Evolutionary conservation across 1,140 invertebrate species (phyloP).

Genomic region (Drosophila burlai): DNA sequence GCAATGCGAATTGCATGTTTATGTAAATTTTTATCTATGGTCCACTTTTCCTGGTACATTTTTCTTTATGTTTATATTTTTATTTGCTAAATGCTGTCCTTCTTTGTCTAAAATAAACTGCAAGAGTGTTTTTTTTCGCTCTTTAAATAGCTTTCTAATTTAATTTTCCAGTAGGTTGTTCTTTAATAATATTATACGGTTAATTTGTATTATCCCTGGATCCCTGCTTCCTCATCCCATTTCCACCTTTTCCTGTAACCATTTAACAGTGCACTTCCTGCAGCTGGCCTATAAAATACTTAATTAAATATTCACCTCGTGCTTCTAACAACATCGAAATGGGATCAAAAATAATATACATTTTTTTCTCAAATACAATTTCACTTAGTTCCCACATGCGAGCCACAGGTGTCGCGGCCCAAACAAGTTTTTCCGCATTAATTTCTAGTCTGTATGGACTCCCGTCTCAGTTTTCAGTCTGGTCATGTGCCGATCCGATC

Average conservation of each 20-base stretch:
- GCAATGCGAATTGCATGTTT: neutral
- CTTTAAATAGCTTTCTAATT: neutral
- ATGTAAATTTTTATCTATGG: neutral
- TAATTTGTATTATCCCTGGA: neutral
- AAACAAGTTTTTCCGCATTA: conserved; percentile 73
- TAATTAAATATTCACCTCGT: conserved; percentile 21
- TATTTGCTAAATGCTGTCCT: neutral
- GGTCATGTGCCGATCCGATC: conserved; percentile 44
- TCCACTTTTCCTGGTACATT: neutral
- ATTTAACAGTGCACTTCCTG: neutral
- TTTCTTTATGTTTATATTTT: no score
- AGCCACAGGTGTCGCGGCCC: conserved; percentile 58
- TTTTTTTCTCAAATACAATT: conserved; percentile 19
- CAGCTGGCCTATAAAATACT: conserved; percentile 5
- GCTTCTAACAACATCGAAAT: conserved; percentile 22
- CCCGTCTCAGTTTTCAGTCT: conserved; percentile 46
- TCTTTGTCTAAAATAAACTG: no score
- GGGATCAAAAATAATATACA: conserved; percentile 27
- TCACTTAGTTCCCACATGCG: conserved; percentile 48
- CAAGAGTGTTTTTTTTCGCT: no score
- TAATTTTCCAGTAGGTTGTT: no score
- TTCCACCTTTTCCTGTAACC: neutral
- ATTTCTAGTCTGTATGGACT: conserved; percentile 39
- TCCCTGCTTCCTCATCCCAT: neutral
- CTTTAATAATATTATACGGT: neutral